Evolutionary conservation across 2,113 vertebrate genomes (phyloP).

Genomic region (Scophthalmus maximus): DNA sequence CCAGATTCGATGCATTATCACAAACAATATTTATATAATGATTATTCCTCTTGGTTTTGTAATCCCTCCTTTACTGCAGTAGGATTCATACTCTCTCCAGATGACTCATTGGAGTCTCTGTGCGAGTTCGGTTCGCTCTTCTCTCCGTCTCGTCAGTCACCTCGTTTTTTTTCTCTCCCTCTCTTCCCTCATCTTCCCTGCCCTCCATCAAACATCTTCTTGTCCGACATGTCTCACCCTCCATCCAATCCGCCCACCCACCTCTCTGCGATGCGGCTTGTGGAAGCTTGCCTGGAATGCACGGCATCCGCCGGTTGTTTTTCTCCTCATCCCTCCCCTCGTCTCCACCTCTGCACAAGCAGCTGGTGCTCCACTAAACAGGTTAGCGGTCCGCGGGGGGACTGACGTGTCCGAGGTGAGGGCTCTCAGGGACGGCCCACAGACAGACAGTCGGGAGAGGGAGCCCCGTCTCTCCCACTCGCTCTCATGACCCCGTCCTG

Average conservation of each 20-base stretch:
- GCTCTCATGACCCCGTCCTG: constrained; percentile 23
- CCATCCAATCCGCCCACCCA: constrained; percentile 18
- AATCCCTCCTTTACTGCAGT: constrained; percentile 4
- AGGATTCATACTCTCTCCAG: not conserved
- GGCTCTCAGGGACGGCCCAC: constrained; percentile 31
- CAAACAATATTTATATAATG: no score
- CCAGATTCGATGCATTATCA: not conserved
- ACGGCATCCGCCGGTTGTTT: no score
- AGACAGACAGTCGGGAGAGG: constrained; percentile 27
- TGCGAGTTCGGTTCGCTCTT: not conserved
- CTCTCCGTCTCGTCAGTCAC: constrained; percentile 3
- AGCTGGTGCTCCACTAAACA: constrained; percentile 48
- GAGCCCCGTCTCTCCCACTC: not conserved
- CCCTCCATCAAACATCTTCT: constrained; percentile 13
- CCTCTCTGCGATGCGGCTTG: constrained; percentile 47
- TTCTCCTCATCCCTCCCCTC: not conserved
- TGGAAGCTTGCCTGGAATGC: constrained; percentile 71
- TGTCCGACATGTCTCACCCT: constrained; percentile 31
- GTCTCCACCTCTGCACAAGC: constrained; percentile 27
- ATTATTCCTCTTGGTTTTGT: not conserved
- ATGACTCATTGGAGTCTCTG: constrained; percentile 8
- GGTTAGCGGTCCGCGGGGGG: constrained; percentile 42
- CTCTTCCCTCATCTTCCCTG: constrained; percentile 11
- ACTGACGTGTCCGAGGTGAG: constrained; percentile 17
- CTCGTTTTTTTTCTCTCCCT: not conserved